These are phyloP conservation scores for Drosophila ustulata DNA, from an alignment of 2,888 invertebrate species.

Conservation along the genomic window DNA sequence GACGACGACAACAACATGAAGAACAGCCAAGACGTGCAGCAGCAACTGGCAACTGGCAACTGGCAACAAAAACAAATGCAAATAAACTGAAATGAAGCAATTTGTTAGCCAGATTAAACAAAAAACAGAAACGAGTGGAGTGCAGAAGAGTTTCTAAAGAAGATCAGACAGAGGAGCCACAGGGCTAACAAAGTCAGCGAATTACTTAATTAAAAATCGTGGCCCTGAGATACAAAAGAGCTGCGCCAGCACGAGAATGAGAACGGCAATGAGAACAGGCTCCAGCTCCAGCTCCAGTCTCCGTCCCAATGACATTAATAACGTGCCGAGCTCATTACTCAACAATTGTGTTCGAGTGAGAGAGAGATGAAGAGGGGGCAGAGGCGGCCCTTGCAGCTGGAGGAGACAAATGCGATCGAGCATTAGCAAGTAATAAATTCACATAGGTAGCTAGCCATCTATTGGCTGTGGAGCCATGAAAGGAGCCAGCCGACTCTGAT, in stretches of 20 bases:
- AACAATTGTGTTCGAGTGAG: conserved; percentile 62
- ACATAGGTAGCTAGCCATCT: conserved; percentile 58
- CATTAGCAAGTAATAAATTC: conserved; percentile 83
- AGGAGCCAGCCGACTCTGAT: conserved; percentile 55
- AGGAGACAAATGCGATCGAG: conserved; percentile 73
- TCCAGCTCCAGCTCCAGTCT: conserved; percentile 27
- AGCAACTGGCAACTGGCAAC: conserved; percentile 28
- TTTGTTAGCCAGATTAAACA: conserved; percentile 79
- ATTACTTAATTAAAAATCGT: conserved; percentile 84
- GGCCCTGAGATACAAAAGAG: conserved; percentile 67
- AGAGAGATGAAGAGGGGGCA: background rate
- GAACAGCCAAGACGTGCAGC: conserved; percentile 51
- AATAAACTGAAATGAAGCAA: conserved; percentile 81
- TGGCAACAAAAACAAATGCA: conserved; percentile 68
- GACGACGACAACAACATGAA: conserved; percentile 4
- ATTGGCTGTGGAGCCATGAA: conserved; percentile 44
- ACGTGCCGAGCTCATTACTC: conserved; percentile 80
- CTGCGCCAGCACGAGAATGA: conserved; percentile 32
- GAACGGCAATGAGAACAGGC: conserved; percentile 32
- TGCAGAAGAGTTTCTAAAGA: conserved; percentile 42
- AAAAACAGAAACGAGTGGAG: conserved; percentile 6
- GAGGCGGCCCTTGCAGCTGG: conserved; percentile 40
- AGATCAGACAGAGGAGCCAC: conserved; percentile 55
- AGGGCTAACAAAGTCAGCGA: conserved; percentile 78
- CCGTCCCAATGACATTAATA: conserved; percentile 72